Conservation (phyloP, 2,888 invertebrate genomes). For the Brachyptera risi region DNA sequence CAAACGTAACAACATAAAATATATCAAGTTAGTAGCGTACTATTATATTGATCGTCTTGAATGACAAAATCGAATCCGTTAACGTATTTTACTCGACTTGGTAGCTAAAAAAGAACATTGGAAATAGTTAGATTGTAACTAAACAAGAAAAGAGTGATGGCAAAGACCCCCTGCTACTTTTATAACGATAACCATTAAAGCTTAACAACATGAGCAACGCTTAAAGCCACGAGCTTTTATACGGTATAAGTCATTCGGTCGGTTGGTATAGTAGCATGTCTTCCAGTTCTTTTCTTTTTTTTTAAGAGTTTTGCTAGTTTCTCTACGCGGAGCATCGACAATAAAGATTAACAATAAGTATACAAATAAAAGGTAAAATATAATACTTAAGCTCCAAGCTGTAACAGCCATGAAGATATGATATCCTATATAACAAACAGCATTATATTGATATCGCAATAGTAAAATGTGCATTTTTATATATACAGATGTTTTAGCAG, state of each 20-base stretch:
- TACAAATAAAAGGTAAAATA: constrained; percentile 20
- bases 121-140: background rate
- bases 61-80: constrained; percentile 6
- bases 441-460: no score
- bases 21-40: no score
- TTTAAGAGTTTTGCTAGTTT: constrained; percentile 6
- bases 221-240: constrained; percentile 14
- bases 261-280: no score
- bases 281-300: constrained; percentile 11
- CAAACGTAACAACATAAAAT: no score
- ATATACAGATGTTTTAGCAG: no score
- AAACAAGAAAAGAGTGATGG: background rate
- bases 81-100: background rate
- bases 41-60: background rate
- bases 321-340: constrained; percentile 4
- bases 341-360: constrained; percentile 20
- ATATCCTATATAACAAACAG: no score
- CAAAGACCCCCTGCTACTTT: constrained; percentile 17
- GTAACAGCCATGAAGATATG: no score
- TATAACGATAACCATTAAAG: constrained; percentile 15
- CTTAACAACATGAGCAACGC: constrained; percentile 2
- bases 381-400: no score
- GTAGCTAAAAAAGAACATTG: background rate
- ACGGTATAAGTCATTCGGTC: constrained; percentile 5
- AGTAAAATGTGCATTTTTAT: no score